Evolutionary conservation across 2,888 invertebrate species (phyloP), one percentile per base, ranked within the genome.

Genomic region (Cryptus armator): DNA sequence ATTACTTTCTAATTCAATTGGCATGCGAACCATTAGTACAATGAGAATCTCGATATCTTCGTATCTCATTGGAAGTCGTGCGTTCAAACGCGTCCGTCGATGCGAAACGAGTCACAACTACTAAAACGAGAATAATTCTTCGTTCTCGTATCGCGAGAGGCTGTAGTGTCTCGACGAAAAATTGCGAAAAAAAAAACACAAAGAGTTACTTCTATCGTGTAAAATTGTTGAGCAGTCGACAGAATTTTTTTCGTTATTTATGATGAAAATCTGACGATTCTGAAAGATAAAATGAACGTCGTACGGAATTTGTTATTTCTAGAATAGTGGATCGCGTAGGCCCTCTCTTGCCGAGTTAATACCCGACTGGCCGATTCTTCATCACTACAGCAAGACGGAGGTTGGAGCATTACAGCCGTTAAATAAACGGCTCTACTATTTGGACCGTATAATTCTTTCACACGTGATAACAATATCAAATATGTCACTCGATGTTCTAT

Each of bases 281-380:
- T 37, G n/a, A 16, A 71, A 67, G 51, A 51, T 44, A 56, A 80
- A 62, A 76, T 84, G 56, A 81, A 78, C 68, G 64, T 81, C 37
- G 66, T 76, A 67, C 68, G 53, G 86, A 59, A 46, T 91, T 91
- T 91, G 81, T 91, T 89, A 88, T 91, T 91, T 90, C 89, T 94
- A 94, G 94, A 92, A 74, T 89, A 92, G 89, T 94, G 94, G 95
- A 94, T 95, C 95, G 91, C 96, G 98, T 96, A 96, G 98, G 95
- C 97, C 96, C 94, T 98, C 98, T 93, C 96, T 98, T 95, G 98
- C 98, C 93, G 98, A 99, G 95, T 96, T 98, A 95, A 98, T 99
- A 94, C 98, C 98, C 94, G 98, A 98, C 95, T 99, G 98, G 98
- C 98, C 98, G 93, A 97, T 96, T 94, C 96, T 98, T 94, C 97